A percentile compares a stretch with the other conserved stretches of the same genome.
Conservation (phyloP, 2,888 invertebrate genomes). For the Dione juno region DNA sequence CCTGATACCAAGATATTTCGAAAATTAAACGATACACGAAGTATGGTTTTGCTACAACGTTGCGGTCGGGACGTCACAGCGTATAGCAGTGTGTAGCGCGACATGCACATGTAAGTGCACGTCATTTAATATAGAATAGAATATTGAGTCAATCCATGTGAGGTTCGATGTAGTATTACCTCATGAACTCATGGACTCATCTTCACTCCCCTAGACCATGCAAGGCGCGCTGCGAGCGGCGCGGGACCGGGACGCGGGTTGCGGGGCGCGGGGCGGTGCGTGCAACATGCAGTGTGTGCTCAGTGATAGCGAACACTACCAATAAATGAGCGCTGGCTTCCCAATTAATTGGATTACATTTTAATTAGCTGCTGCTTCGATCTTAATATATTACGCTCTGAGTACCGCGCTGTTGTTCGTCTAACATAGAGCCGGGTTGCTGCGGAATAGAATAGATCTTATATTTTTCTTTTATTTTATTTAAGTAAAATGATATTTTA, state of each 20-base stretch:
- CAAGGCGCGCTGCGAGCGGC: no score
- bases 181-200: not conserved
- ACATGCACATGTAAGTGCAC: not conserved
- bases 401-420: not conserved
- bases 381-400: conserved; percentile 1
- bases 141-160: not conserved
- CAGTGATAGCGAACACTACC: not conserved
- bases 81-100: not conserved
- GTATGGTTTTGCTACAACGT: not conserved
- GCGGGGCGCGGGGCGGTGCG: no score
- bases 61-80: no score
- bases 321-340: not conserved
- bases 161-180: not conserved
- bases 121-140: conserved; percentile 5
- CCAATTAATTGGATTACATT: conserved; percentile 24
- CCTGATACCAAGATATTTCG: not conserved
- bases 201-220: no score
- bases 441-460: not conserved
- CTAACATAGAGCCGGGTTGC: not conserved
- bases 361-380: conserved; percentile 8
- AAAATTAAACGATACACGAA: not conserved
- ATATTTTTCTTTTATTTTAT: not conserved
- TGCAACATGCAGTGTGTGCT: not conserved
- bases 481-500: not conserved
- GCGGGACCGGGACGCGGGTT: no score